These are phyloP conservation scores for Ptychochromis oligacanthus DNA, from an alignment of 2,113 vertebrate species.

Conservation along the genomic window DNA sequence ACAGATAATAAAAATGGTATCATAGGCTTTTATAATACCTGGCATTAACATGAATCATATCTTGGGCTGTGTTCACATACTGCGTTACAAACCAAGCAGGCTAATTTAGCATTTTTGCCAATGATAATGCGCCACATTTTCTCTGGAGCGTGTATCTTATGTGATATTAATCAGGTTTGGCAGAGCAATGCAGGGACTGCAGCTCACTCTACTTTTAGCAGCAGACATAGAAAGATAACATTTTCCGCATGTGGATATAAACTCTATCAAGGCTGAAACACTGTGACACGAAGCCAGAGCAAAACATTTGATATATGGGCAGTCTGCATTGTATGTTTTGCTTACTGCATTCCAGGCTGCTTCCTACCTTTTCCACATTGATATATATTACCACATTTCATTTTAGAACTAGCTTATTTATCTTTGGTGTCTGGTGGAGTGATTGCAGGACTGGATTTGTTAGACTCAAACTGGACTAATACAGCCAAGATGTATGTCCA, in stretches of 20 bases:
- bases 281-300: neutral
- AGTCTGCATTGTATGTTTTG: neutral
- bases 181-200: neutral
- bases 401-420: neutral
- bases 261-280: neutral
- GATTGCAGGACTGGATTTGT: neutral
- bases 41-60: constrained; percentile 1
- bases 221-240: fast-evolving
- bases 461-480: neutral
- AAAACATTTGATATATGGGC: neutral
- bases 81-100: neutral
- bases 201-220: neutral
- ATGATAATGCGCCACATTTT: constrained; percentile 6
- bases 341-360: neutral
- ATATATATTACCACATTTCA: neutral
- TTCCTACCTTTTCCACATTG: neutral
- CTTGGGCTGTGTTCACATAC: neutral
- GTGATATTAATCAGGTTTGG: neutral
- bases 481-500: constrained; percentile 11
- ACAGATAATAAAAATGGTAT: neutral
- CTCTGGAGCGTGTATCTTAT: neutral
- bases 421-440: neutral
- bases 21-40: neutral
- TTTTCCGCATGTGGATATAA: neutral
- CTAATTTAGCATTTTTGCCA: neutral